Evolutionary conservation across 2,888 invertebrate species (phyloP).

Genomic region (Zaprionus bogoriensis): DNA sequence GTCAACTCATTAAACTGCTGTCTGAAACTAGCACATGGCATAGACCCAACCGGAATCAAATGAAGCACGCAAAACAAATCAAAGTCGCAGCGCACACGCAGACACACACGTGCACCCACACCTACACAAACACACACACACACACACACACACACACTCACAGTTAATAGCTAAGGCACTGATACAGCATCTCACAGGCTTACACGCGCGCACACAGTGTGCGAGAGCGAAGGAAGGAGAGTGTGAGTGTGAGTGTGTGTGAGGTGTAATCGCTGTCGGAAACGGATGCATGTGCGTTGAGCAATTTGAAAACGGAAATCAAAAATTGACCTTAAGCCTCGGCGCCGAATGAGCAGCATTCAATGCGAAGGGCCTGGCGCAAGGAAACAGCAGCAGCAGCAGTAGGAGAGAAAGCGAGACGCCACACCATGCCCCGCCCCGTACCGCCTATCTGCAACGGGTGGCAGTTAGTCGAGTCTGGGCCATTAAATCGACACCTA

Average conservation of each 20-base stretch:
- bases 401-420: too few relatives aligned
- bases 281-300: constrained; percentile 73
- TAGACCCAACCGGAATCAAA: constrained; percentile 57
- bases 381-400: not conserved
- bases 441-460: too few relatives aligned
- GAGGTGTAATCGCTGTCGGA: constrained; percentile 61
- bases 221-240: too few relatives aligned
- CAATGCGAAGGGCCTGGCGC: not conserved
- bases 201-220: constrained; percentile 19
- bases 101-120: constrained; percentile 17
- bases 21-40: constrained; percentile 49
- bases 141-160: constrained; percentile 22
- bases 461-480: constrained; percentile 29
- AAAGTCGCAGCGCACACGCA: constrained; percentile 52
- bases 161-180: too few relatives aligned
- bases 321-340: constrained; percentile 75
- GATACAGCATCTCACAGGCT: constrained; percentile 14
- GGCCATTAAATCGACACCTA: constrained; percentile 78
- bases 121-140: constrained; percentile 29
- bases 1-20: constrained; percentile 75
- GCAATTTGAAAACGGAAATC: constrained; percentile 77
- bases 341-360: constrained; percentile 26
- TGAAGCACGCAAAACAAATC: constrained; percentile 77
- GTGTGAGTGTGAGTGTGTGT: too few relatives aligned
- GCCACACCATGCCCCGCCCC: too few relatives aligned